Percentiles rank a stretch among this genome's conserved stretches.
phyloP scores from a whole-genome alignment of 2,888 invertebrate species.

The Nasonia oneida region DNA sequence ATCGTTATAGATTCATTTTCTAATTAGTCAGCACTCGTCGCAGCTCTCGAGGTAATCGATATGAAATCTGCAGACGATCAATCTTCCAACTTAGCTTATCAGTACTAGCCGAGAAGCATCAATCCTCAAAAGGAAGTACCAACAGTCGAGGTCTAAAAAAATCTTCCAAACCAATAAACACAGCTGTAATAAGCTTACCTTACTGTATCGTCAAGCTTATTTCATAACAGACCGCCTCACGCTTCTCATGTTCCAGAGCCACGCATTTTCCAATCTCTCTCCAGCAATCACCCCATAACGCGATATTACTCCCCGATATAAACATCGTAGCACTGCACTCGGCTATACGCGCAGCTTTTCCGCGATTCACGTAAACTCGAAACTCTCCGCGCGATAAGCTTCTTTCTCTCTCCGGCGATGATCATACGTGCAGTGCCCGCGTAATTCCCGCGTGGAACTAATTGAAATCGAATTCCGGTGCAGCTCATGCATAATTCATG shows the following conservation, averaged over 20 bases:
- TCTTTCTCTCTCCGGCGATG: not conserved
- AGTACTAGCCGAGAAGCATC: not conserved
- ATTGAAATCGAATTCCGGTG: constrained; percentile 53
- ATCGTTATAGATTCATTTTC: not conserved
- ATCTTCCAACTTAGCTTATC: not conserved
- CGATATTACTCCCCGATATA: constrained; percentile 15
- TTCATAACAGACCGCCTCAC: not conserved
- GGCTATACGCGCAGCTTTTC: not conserved
- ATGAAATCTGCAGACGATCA: not conserved
- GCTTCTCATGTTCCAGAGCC: constrained; percentile 31
- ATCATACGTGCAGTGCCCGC: not conserved
- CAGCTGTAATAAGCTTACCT: not conserved
- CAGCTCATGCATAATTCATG: constrained; percentile 46
- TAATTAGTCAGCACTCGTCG: not conserved
- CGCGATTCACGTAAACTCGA: constrained; percentile 13
- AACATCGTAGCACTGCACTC: not conserved
- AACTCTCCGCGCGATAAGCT: constrained; percentile 5
- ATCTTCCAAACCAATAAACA: not conserved
- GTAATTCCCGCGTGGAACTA: constrained; percentile 36
- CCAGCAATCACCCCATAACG: constrained; percentile 10
- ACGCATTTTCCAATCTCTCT: not conserved
- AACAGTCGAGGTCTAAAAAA: not conserved
- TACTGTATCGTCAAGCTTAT: not conserved
- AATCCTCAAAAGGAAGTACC: not conserved
- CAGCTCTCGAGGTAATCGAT: not conserved